Conservation (phyloP, 2,797 vertebrate species). For the Acanthurus leucopareius region DNA sequence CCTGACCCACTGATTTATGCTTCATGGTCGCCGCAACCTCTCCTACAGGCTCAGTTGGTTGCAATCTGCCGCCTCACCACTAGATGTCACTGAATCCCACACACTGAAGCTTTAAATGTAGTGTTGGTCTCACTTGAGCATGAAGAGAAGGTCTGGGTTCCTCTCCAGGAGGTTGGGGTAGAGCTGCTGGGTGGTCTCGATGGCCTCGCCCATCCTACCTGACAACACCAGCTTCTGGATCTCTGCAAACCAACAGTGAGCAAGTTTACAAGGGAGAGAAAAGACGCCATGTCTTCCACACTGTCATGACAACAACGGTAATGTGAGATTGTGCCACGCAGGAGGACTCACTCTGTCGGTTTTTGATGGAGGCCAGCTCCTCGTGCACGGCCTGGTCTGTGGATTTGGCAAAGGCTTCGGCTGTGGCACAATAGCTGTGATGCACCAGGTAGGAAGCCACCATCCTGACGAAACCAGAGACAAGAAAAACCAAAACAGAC, state of each 20-base stretch:
- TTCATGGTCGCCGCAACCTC: too few relatives aligned
- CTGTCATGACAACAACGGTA: background rate
- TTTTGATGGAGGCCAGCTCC: constrained; percentile 98
- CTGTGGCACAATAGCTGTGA: constrained; percentile 97
- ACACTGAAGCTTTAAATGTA: too few relatives aligned
- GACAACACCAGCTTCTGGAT: constrained; percentile 98
- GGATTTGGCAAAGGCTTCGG: constrained; percentile 96
- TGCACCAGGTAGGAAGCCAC: constrained; percentile 98
- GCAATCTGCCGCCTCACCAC: too few relatives aligned
- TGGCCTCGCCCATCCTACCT: constrained; percentile 96
- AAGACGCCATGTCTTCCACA: background rate
- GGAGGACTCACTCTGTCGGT: constrained; percentile 98
- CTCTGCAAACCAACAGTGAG: constrained; percentile 81
- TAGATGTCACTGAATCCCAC: too few relatives aligned
- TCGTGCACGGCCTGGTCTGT: constrained; percentile 97
- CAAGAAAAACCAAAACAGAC: background rate
- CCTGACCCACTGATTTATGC: too few relatives aligned
- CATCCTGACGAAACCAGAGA: constrained; percentile 85
- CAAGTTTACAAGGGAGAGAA: background rate
- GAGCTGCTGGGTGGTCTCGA: constrained; percentile 96
- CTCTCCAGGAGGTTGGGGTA: constrained; percentile 96
- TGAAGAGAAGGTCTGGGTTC: constrained; percentile 97
- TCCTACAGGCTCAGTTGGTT: too few relatives aligned
- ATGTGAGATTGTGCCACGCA: background rate
- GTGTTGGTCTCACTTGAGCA: constrained; percentile 92